Percentiles rank a stretch among this genome's conserved stretches.
Evolutionary conservation across 2,797 vertebrate genomes (phyloP).

Genomic region (Anguilla megastoma): DNA sequence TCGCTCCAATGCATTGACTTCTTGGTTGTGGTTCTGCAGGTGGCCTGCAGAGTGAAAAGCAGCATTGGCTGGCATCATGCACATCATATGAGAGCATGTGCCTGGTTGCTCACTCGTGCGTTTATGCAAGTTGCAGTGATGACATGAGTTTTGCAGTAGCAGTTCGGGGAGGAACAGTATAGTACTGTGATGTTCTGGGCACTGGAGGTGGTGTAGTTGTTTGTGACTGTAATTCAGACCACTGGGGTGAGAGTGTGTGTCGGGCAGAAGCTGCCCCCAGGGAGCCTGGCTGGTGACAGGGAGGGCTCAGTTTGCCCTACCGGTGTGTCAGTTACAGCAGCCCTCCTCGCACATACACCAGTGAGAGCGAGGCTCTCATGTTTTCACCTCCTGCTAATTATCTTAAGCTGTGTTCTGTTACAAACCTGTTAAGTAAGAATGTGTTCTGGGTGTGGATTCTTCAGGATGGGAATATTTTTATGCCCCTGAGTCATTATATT

Average conservation of each 20-base stretch:
- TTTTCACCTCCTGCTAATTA: not conserved
- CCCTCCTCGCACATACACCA: not conserved
- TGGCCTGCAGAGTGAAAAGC: not conserved
- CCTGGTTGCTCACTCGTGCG: not conserved
- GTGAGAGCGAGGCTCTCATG: not conserved
- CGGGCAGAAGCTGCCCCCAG: not conserved
- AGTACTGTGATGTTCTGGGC: not conserved
- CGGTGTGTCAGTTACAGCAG: not conserved
- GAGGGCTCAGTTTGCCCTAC: not conserved
- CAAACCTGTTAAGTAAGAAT: not conserved
- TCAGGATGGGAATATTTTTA: not conserved
- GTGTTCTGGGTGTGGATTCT: not conserved
- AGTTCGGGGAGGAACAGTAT: not conserved
- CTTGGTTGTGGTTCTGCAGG: not conserved
- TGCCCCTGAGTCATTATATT: constrained; percentile 21
- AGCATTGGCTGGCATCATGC: not conserved
- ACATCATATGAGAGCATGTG: not conserved
- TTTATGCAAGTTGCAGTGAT: not conserved
- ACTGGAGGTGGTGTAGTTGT: not conserved
- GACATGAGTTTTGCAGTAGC: not conserved
- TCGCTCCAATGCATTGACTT: not conserved
- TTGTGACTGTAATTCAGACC: not conserved
- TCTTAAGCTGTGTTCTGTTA: not conserved
- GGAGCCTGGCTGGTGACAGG: not conserved
- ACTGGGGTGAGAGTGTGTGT: not conserved